Evolutionary conservation across 2,888 invertebrate genomes (phyloP), one percentile per base, ranked within the genome.

Genomic region (Perdita meconis): DNA sequence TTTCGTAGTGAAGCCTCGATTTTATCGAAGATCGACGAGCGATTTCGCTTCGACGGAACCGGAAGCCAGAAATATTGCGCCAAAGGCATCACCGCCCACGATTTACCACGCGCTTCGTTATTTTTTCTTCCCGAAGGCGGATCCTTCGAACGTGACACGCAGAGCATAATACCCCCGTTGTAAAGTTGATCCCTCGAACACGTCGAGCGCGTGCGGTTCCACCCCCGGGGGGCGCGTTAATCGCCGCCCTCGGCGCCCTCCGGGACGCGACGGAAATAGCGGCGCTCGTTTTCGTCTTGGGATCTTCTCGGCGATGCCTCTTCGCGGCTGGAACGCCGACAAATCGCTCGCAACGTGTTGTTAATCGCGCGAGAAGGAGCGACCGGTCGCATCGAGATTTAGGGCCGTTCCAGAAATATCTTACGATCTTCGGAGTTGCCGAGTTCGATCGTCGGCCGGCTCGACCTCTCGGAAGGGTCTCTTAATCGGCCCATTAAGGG

Each of bases 281-380:
- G 73, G 42, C 68, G 55, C 57, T 65, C 71, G 64, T 68, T 66
- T 53, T 65, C 63, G 68, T 59, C 73, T 59, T 22, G 51, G 77
- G 77, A n/a, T n/a, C n/a, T n/a, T 56, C 78, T 60, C 24, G 65
- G 61, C 65, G 79, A 78, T 80, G 65, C 47, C 57, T 83, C 78
- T 81, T 78, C 72, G 70, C 34, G 47, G 78, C 59, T 60, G 78
- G 61, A 78, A 78, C 82, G 80, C 66, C 83, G 84, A 85, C 82
- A 85, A 85, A 85, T 85, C 86, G 85, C 67, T 72, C 74, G 70
- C 76, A 80, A 78, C 82, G 70, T 60, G 82, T 44, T 73, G 85
- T 85, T 83, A 85, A 85, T 85, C 85, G 85, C 67, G 83, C 79
- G 85, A 65, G 85, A 67, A 36, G 61, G 56, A 75, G 66, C 67